Percentiles rank a stretch among this genome's conserved stretches.
phyloP scores from a whole-genome alignment of 1,140 invertebrate species.

The Cephus cinctus region DNA sequence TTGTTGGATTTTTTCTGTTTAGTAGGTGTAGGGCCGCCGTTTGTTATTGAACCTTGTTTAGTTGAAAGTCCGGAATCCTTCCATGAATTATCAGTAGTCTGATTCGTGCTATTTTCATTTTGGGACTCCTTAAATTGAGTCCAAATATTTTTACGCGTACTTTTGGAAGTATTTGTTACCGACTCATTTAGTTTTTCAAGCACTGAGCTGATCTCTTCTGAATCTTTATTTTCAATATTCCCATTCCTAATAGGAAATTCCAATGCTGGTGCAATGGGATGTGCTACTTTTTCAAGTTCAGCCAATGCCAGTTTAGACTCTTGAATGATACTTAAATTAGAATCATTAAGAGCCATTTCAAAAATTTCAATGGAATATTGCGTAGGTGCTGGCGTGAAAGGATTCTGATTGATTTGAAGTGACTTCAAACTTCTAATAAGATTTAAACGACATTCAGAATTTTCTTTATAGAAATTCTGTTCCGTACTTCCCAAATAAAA shows the following conservation, averaged over 20 bases:
- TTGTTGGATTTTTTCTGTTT: conserved; percentile 6
- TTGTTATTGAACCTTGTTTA: conserved; percentile 2
- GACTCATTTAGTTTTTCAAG: conserved; percentile 17
- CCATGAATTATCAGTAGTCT: conserved; percentile 12
- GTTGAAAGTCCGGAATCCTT: conserved; percentile 4
- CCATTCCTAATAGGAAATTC: conserved; percentile 13
- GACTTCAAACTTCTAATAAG: conserved; percentile 31
- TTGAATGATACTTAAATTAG: conserved; percentile 23
- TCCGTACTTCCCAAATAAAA: conserved; percentile 27
- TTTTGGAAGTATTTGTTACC: not conserved
- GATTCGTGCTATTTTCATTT: not conserved
- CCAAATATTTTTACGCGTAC: not conserved
- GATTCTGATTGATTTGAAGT: conserved; percentile 36
- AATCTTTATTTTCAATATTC: not conserved
- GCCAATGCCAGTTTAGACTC: conserved; percentile 30
- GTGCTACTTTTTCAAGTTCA: conserved; percentile 40
- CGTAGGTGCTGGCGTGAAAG: conserved; percentile 24
- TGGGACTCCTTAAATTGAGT: not conserved
- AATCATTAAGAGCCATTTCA: conserved; percentile 34
- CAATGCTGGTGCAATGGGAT: conserved; percentile 36
- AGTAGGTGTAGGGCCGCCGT: conserved; percentile 7
- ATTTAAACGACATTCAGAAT: conserved; percentile 33
- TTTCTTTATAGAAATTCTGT: conserved; percentile 28
- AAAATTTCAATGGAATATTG: conserved; percentile 38
- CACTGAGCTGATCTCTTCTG: conserved; percentile 6